Evolutionary conservation across 2,888 invertebrate genomes (phyloP), one percentile per base, ranked within the genome.

Genomic region (Habrosyne pyritoides): DNA sequence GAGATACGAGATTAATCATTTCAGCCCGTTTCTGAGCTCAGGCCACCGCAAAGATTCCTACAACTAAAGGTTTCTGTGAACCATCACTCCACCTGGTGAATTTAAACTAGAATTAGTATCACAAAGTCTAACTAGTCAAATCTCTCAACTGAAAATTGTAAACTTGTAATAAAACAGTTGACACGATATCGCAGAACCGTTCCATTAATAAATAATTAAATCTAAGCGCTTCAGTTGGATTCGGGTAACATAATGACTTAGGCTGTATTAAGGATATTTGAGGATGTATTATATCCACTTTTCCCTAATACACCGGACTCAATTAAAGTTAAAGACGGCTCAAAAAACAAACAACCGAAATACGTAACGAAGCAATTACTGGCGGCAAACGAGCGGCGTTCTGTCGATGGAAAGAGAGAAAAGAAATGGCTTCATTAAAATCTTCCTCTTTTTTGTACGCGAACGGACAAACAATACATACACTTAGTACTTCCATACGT

Each of bases 291-390:
- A 50, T 50, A 50, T 50, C 21, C 48, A 22, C 50, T 28, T 42
- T 36, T 18, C 50, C 28, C 48, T 53, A 53, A 64, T 56, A 57
- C 26, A 53, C 55, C 47, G 59, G 57, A 69, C 42, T 42, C 69
- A 75, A 76, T 77, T 75, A 77, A 74, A 78, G 73, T 74, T 71
- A 73, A 72, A 70, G 74, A 63, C 63, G 67, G 65, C 63, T 54
- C 61, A 58, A 63, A 75, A 72, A 71, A 77, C 72, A 80, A 81
- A 81, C 76, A 77, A 65, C 66, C 73, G 69, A 77, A 79, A 79
- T 79, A 74, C 70, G 71, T 79, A 83, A 82, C 81, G 76, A 80
- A 79, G 82, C 85, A 83, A 85, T 86, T 84, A 84, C 80, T 64
- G 70, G 64, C 68, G 73, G 67, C 77, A 76, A 78, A 76, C 75